phyloP scores from a whole-genome alignment of 2,113 vertebrate genomes.

The Myotis yumanensis region DNA sequence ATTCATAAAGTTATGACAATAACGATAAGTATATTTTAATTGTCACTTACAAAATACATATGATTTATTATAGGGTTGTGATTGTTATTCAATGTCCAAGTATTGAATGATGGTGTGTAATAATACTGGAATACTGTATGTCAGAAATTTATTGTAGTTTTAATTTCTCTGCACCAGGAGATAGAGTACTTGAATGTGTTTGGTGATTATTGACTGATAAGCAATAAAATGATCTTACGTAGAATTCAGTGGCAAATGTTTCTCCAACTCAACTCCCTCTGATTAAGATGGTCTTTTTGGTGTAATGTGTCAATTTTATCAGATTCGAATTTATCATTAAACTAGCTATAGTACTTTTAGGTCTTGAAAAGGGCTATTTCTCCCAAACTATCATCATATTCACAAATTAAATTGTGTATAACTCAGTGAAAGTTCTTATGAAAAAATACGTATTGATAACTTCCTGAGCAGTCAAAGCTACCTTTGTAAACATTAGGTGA shows the following conservation, averaged over 20 bases:
- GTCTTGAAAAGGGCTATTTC: slow-evolving; percentile 53
- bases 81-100: slow-evolving; percentile 28
- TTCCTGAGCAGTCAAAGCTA: slow-evolving; percentile 17
- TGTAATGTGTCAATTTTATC: slow-evolving; percentile 70
- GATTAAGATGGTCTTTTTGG: slow-evolving; percentile 63
- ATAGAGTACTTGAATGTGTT: slow-evolving; percentile 53
- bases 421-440: background rate
- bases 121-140: slow-evolving; percentile 1
- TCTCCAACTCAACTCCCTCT: slow-evolving; percentile 47
- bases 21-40: background rate
- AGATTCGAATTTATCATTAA: slow-evolving; percentile 66
- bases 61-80: slow-evolving; percentile 48
- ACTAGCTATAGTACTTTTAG: slow-evolving; percentile 16
- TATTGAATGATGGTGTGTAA: slow-evolving; percentile 65
- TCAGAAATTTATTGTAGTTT: slow-evolving; percentile 63
- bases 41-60: background rate
- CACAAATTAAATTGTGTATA: slow-evolving; percentile 31
- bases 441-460: background rate
- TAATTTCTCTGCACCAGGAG: slow-evolving; percentile 57
- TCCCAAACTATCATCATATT: slow-evolving; percentile 35
- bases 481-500: background rate
- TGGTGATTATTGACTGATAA: slow-evolving; percentile 69
- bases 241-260: slow-evolving; percentile 44
- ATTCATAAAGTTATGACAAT: slow-evolving; percentile 29
- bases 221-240: slow-evolving; percentile 46